Evolutionary conservation across 2,113 vertebrate species (phyloP), one percentile per base, ranked within the genome.

Genomic region (Ceyx margarethae): DNA sequence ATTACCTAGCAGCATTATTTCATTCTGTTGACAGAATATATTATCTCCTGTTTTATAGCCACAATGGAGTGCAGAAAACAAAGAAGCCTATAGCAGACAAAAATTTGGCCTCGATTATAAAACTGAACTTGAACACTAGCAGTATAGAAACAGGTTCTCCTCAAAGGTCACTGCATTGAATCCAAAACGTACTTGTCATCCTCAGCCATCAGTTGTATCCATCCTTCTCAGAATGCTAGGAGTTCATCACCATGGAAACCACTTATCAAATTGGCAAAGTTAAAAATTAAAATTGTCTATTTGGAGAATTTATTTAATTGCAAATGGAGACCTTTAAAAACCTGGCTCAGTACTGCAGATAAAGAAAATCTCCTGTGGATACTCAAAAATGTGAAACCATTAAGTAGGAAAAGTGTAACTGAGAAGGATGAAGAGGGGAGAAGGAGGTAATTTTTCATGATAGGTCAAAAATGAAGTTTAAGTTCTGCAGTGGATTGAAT

Each of bases 1-100:
- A 96, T 97, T 97, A 96, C 83, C 93, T 95, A 79, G 46, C 58
- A 93, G 78, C 51, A 89, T 96, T 97, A 96, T 95, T 96, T 96
- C 93, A 94, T 76, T 94, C 88, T 85, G 35, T 95, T 95, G 96
- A 96, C 93, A 97, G 94, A 94, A 92, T 93, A 91, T 81, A 95
- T 96, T 97, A 93, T 89, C 78, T 86, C 97, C 91, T 93, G 73
- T 94, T 97, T 97, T 96, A 94, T 77, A 83, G 31, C 21, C 72
- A 67, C 87, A 93, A 80, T 68, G 46, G 71, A 95, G 58, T 66
- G 20, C 31, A 94, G 68, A 80, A 95, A 96, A 56, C 26, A 93
- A 91, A 92, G 86, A 86, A 92, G 31, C 20, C 31, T 31, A 80
- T 16, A 43, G 58, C 13, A 81, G 53, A 85, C 31, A 93, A 97